A percentile compares a stretch with the other conserved stretches of the same genome.
These are phyloP conservation scores for Bathybates hornii DNA, from an alignment of 2,113 vertebrate genomes.

Conservation along the genomic window DNA sequence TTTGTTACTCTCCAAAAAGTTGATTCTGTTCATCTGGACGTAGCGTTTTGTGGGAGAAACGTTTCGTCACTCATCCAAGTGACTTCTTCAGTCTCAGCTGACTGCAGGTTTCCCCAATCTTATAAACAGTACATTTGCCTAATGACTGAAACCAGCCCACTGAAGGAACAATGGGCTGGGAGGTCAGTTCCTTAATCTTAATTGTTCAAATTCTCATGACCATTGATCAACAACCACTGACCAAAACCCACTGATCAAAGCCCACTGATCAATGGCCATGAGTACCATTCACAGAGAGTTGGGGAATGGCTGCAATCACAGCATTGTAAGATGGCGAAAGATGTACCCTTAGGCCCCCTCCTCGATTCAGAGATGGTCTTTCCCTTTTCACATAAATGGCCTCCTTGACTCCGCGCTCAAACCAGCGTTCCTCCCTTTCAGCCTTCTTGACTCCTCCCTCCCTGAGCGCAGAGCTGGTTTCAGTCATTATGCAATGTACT, in stretches of 20 bases:
- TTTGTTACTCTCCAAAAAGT: no score
- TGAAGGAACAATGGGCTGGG: not conserved
- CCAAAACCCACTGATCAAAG: no score
- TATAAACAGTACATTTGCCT: not conserved
- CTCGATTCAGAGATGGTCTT: no score
- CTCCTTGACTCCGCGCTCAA: accelerated
- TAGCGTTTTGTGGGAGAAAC: not conserved
- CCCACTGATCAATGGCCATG: no score
- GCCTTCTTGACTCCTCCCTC: not conserved
- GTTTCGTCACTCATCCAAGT: not conserved
- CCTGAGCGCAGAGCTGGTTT: not conserved
- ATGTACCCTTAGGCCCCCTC: no score
- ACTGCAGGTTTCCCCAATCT: not conserved
- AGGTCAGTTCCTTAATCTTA: not conserved
- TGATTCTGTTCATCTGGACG: no score
- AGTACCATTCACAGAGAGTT: no score
- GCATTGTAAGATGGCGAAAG: no score
- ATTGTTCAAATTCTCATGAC: not conserved
- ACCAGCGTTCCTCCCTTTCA: not conserved
- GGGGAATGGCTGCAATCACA: no score
- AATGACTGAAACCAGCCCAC: not conserved
- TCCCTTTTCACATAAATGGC: not conserved
- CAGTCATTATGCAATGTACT: not conserved
- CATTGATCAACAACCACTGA: no score
- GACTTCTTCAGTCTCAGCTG: not conserved